Conservation (phyloP, 2,797 vertebrate species). For the Mastacembelus armatus region DNA sequence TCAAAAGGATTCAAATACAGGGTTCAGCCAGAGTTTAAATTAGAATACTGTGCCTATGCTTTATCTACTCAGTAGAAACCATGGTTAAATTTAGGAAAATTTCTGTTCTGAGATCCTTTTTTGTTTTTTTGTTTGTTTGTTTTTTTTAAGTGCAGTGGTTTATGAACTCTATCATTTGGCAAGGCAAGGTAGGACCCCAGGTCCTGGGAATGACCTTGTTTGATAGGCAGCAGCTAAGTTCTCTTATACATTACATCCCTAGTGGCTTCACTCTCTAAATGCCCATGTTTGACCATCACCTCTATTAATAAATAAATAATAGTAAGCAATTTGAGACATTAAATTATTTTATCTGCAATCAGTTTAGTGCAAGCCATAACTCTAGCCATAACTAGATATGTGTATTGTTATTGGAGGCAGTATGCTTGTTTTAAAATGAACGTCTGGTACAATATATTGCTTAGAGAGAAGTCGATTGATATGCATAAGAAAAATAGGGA, state of each 20-base stretch:
- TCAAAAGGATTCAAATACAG: slow-evolving; percentile 81
- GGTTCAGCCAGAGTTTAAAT: slow-evolving; percentile 81
- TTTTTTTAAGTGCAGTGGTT: background rate
- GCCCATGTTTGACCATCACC: background rate
- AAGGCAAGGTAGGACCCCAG: too few relatives aligned
- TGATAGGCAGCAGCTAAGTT: background rate
- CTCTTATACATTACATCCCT: background rate
- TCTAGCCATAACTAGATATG: background rate
- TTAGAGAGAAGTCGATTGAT: too few relatives aligned
- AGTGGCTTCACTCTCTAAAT: background rate
- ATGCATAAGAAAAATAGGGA: too few relatives aligned
- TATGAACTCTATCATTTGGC: background rate
- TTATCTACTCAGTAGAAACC: slow-evolving; percentile 27
- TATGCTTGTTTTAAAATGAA: too few relatives aligned
- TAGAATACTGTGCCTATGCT: slow-evolving; percentile 64
- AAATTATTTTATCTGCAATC: background rate
- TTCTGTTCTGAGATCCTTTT: background rate
- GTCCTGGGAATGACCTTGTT: background rate
- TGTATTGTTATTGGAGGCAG: too few relatives aligned
- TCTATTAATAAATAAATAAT: too few relatives aligned
- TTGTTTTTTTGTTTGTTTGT: background rate
- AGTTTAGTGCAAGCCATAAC: background rate
- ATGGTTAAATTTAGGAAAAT: slow-evolving; percentile 30
- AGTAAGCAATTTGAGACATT: background rate
- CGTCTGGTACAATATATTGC: too few relatives aligned